phyloP scores from a whole-genome alignment of 1,140 invertebrate genomes.

The Drosophila sulfurigaster region DNA sequence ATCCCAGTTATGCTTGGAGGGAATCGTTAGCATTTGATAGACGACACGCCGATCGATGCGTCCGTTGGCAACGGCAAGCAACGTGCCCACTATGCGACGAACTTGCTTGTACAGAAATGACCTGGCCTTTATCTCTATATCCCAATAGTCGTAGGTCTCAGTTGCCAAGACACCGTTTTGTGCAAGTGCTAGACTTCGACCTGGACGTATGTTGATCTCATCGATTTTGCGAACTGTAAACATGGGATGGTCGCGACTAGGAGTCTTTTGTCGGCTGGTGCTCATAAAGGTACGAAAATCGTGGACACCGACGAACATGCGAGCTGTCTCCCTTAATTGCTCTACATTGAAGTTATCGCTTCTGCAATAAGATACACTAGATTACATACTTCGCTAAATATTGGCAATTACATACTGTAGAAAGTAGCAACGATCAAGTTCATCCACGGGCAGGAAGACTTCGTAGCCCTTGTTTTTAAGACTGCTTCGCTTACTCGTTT shows the following conservation, averaged over 20 bases:
- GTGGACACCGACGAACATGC: conserved; percentile 87
- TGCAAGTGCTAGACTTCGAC: conserved; percentile 84
- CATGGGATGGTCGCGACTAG: conserved; percentile 84
- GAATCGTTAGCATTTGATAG: conserved; percentile 90
- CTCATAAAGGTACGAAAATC: conserved; percentile 90
- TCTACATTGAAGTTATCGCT: conserved; percentile 87
- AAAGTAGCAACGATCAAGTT: conserved; percentile 76
- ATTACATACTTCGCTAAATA: neutral
- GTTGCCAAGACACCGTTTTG: conserved; percentile 75
- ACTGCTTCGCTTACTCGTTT: neutral
- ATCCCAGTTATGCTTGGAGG: conserved; percentile 89
- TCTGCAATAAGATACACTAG: conserved; percentile 82
- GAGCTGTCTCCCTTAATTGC: conserved; percentile 86
- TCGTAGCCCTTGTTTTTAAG: conserved; percentile 63
- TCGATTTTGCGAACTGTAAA: conserved; percentile 85
- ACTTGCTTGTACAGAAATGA: conserved; percentile 92
- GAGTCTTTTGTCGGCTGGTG: conserved; percentile 82
- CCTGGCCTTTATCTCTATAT: conserved; percentile 87
- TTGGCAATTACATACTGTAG: conserved; percentile 60
- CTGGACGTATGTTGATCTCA: conserved; percentile 85
- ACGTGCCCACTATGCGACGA: conserved; percentile 89
- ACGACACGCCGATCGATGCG: conserved; percentile 87
- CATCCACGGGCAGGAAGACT: conserved; percentile 69
- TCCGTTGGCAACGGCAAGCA: conserved; percentile 87
- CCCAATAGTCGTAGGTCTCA: conserved; percentile 87